phyloP scores from a whole-genome alignment of 2,113 vertebrate species.

The Sander lucioperca region DNA sequence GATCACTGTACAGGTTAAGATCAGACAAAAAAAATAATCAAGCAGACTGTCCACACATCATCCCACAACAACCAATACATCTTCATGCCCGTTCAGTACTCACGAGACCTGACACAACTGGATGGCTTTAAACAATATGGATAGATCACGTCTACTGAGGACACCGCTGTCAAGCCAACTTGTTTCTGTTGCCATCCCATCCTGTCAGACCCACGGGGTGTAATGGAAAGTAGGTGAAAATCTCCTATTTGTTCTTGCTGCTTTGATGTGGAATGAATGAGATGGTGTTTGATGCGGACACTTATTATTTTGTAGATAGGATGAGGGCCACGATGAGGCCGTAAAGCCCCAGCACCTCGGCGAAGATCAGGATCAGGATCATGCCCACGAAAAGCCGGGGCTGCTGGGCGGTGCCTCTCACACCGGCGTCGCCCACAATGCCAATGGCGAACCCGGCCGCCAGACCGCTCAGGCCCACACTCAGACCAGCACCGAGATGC shows the following conservation, averaged over 20 bases:
- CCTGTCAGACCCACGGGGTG: conserved; percentile 76
- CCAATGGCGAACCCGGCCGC: conserved; percentile 98
- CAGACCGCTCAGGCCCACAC: conserved; percentile 96
- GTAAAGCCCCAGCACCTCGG: conserved; percentile 98
- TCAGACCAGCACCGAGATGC: conserved; percentile 96
- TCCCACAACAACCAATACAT: conserved; percentile 79
- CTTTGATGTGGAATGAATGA: conserved; percentile 80
- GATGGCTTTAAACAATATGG: conserved; percentile 77
- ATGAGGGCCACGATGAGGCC: conserved; percentile 99
- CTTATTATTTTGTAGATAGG: conserved; percentile 94
- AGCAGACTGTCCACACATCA: conserved; percentile 80
- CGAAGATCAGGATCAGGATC: conserved; percentile 99
- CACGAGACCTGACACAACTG: conserved; percentile 76
- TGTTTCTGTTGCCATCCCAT: conserved; percentile 75
- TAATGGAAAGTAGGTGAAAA: conserved; percentile 80
- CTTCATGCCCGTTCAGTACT: conserved; percentile 75
- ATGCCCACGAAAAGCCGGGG: conserved; percentile 98
- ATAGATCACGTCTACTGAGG: conserved; percentile 71
- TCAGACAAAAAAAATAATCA: conserved; percentile 80
- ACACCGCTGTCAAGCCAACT: conserved; percentile 56
- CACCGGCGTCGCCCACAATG: conserved; percentile 96
- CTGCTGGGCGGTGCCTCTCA: conserved; percentile 97
- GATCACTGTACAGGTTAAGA: conserved; percentile 93
- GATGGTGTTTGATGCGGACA: conserved; percentile 62
- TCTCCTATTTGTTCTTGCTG: conserved; percentile 81